Conservation (phyloP, 2,797 vertebrate genomes). For the Rhinatrema bivittatum region DNA sequence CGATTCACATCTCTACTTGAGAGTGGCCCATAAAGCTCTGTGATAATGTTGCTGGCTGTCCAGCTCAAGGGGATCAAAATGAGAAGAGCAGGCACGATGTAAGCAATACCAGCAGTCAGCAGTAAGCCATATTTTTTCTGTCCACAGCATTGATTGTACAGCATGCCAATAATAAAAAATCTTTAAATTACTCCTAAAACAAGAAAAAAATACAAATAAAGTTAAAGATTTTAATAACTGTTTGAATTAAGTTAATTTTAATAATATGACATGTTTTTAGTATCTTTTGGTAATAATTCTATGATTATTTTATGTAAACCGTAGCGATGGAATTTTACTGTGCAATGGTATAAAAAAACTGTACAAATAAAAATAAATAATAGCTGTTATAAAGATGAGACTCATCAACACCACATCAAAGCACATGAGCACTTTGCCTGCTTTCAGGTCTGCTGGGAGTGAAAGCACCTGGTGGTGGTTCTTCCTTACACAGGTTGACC, state of each 20-base stretch:
- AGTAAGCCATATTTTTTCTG: slow-evolving; percentile 42
- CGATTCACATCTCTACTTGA: too few relatives aligned
- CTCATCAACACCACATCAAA: slow-evolving; percentile 41
- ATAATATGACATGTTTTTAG: too few relatives aligned
- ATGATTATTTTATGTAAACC: too few relatives aligned
- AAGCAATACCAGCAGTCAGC: slow-evolving; percentile 60
- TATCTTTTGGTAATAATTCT: too few relatives aligned
- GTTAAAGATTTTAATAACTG: too few relatives aligned
- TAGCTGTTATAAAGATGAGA: slow-evolving; percentile 58
- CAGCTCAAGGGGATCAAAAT: slow-evolving; percentile 78
- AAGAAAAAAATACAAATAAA: too few relatives aligned
- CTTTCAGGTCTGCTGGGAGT: slow-evolving; percentile 55
- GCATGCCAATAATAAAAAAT: too few relatives aligned
- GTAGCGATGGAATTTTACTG: too few relatives aligned
- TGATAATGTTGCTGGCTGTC: slow-evolving; percentile 72
- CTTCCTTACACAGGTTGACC: slow-evolving; percentile 85
- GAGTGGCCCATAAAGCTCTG: slow-evolving; percentile 80
- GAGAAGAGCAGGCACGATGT: slow-evolving; percentile 61
- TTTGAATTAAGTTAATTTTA: too few relatives aligned
- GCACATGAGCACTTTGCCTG: slow-evolving; percentile 78
- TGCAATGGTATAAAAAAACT: too few relatives aligned
- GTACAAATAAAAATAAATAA: too few relatives aligned
- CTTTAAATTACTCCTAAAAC: too few relatives aligned
- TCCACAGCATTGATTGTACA: slow-evolving; percentile 56
- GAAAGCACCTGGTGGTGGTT: slow-evolving; percentile 59